Evolutionary conservation across 2,797 vertebrate genomes (phyloP), one percentile per base, ranked within the genome.

Genomic region (Ctenochaetus hawaiiensis): DNA sequence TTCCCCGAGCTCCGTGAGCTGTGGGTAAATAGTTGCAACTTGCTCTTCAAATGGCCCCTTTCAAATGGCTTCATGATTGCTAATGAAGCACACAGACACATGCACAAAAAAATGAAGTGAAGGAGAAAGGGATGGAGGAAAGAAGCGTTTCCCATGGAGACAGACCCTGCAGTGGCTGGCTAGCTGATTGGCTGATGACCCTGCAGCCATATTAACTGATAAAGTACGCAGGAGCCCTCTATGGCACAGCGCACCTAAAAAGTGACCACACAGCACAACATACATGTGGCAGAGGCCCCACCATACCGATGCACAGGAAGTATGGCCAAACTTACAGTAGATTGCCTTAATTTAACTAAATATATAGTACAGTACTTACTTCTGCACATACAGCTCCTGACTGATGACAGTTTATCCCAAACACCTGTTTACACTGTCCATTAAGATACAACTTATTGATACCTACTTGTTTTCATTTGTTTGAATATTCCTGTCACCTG

Each of bases 11-110:
- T 80, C 70, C 66, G 51, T 87, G 76, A 90, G 68, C 83, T 87
- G 70, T 73, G 67, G 63, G 67, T 84, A 77, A 87, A 77, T 83
- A 75, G 61, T 67, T 86, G 60, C 82, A 81, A 91, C 82, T 84
- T 72, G 74, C 82, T 65, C 70, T 82, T 81, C 90, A 89, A 34
- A 34, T 34, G 30, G 90, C 83, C 87, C 85, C 65, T 90, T 86
- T 84, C 80, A 89, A 91, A 87, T 86, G 74, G 73, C 90, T 88
- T 82, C 78, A 83, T 89, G 85, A 93, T 90, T 87, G 84, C 87
- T 91, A 92, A 91, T 89, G 86, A 91, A 89, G 82, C 85, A 82
- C 87, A 86, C 81, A 77, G 78, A 80, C 57, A 59, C 60, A 45
- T 34, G 11, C 12, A 12, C 6, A 58, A 67, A 60, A 63, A 77